phyloP scores from a whole-genome alignment of 92 coral and sea anemone genomes.

The Anthopleura xanthogrammica region DNA sequence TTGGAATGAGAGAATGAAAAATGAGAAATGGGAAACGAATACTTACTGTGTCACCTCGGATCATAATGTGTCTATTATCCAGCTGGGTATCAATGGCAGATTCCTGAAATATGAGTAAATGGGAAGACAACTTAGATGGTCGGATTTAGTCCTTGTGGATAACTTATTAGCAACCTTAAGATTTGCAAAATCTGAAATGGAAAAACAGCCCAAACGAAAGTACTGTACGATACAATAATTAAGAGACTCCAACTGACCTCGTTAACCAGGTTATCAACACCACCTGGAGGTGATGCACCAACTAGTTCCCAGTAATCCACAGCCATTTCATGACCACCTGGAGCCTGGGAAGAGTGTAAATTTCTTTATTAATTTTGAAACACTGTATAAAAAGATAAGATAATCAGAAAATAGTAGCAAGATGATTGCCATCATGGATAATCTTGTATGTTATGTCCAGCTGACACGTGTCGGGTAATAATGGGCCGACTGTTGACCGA shows the following conservation, averaged over 20 bases:
- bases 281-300: conserved; percentile 99
- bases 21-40: not conserved
- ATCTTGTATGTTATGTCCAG: too few relatives aligned
- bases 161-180: too few relatives aligned
- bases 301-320: conserved; percentile 98
- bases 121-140: not conserved
- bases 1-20: not conserved
- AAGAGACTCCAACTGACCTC: conserved; percentile 61
- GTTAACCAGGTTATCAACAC: conserved; percentile 86
- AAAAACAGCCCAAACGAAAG: too few relatives aligned
- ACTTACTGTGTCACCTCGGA: conserved; percentile 94
- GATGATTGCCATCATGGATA: too few relatives aligned
- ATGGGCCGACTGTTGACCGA: too few relatives aligned
- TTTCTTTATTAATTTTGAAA: not conserved
- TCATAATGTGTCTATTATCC: conserved; percentile 91
- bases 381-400: too few relatives aligned
- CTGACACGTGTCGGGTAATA: too few relatives aligned
- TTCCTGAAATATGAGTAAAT: conserved; percentile 53
- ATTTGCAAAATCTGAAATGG: too few relatives aligned
- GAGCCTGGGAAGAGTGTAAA: conserved; percentile 64
- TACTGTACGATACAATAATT: too few relatives aligned
- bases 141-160: too few relatives aligned
- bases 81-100: conserved; percentile 95
- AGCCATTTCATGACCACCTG: conserved; percentile 99
- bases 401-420: not conserved